Evolutionary conservation across 1,140 invertebrate genomes (phyloP), one percentile per base, ranked within the genome.

Genomic region (Drosophila pectinifera): DNA sequence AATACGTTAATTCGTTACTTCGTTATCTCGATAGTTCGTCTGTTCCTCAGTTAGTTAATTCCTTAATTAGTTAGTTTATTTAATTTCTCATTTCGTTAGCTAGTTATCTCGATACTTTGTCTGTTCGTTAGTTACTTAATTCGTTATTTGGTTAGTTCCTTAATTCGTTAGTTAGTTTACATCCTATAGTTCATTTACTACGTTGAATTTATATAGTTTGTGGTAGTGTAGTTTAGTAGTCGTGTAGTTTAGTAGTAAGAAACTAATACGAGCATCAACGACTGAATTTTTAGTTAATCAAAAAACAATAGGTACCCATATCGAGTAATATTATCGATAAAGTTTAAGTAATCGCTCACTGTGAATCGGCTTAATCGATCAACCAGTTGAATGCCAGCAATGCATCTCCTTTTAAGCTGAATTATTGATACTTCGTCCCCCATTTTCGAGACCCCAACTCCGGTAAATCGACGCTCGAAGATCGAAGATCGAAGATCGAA

Each of bases 321-420:
- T 18, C 7, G 3, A 7, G 0, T 8, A 8, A 18, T 14, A 18
- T 7, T 34, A 34, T 51, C 28, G 28, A 8, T 14, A 18, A 20
- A 18, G 8, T 5, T 16, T 3, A 2, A 14, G n/a, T 1, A 46
- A 4, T 24, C 5, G 14, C 20, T 8, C n/a, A 26, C 2, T 2
- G 5, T 28, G 11, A 69, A 81, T 79, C 56, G 75, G 61, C 77
- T 76, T 75, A 67, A 82, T 80, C 72, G 64, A 79, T 51, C 49
- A 49, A 16, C 59, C 64, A 68, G 69, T 70, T 69, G 73, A 77
- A 69, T 64, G 31, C 49, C 61, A 39, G 80, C 75, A 83, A 81
- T 57, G 64, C 31, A 70, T 56, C 22, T 46, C 41, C 16, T 67
- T n/a, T 55, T 39, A 34, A 46, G 31, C 31, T 14, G 24, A 26